phyloP scores from a whole-genome alignment of 2,113 vertebrate species.

The Miniopterus natalensis region DNA sequence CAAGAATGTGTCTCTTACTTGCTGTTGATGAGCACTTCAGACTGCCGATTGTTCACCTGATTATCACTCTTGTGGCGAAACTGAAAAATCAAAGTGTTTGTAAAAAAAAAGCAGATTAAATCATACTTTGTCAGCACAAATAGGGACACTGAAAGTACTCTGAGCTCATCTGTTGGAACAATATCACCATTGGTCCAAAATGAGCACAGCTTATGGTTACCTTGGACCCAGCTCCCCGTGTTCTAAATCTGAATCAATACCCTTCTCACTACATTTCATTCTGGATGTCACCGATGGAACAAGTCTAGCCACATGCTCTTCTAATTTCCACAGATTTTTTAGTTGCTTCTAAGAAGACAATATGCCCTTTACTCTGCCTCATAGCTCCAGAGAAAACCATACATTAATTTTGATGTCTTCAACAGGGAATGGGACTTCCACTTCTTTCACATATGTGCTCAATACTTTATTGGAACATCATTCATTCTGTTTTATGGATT shows the following conservation, averaged over 20 bases:
- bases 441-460: constrained; percentile 61
- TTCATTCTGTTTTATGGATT: constrained; percentile 71
- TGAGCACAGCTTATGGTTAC: background rate
- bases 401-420: constrained; percentile 57
- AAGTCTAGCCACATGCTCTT: background rate
- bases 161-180: background rate
- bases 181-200: background rate
- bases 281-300: background rate
- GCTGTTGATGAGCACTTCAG: constrained; percentile 86
- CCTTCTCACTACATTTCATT: background rate
- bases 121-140: background rate
- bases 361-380: background rate
- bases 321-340: constrained; percentile 7
- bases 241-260: background rate
- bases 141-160: background rate
- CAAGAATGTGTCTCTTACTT: constrained; percentile 84
- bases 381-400: constrained; percentile 20
- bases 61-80: constrained; percentile 89
- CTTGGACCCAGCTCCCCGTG: background rate
- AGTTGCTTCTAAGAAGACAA: background rate
- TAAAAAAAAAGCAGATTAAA: background rate
- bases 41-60: constrained; percentile 87
- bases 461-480: constrained; percentile 60
- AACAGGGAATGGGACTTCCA: constrained; percentile 17
- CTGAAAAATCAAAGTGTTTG: constrained; percentile 76